Conservation (phyloP, 2,888 invertebrate genomes). For the Leistus spinibarbis region DNA sequence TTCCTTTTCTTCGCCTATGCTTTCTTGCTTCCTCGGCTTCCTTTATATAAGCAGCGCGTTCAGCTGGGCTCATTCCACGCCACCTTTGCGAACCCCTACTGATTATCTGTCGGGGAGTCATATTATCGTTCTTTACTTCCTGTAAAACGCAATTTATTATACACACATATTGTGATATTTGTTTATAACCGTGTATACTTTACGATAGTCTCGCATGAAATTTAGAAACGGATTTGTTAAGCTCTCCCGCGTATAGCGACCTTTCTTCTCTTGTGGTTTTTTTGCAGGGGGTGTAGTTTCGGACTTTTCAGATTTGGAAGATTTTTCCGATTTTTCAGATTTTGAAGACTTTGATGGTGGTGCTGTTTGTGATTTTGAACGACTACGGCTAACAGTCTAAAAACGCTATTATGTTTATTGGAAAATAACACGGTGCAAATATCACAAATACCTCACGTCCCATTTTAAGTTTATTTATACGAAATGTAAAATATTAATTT, state of each 20-base stretch:
- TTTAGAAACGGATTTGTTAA: not conserved
- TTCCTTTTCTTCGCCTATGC: not conserved
- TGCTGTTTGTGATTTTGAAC: not conserved
- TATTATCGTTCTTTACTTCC: not conserved
- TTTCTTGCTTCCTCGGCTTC: constrained; percentile 13
- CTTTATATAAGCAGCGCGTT: constrained; percentile 1
- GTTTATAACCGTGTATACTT: not conserved
- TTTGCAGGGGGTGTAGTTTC: not conserved
- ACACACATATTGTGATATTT: not conserved
- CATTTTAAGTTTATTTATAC: not conserved
- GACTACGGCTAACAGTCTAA: not conserved
- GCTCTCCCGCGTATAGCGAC: not conserved
- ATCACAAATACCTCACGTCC: not conserved
- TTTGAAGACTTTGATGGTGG: not conserved
- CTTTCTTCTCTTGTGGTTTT: not conserved
- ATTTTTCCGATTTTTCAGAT: not conserved
- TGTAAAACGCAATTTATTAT: not conserved
- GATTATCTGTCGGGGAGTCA: not conserved
- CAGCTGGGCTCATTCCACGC: constrained; percentile 11
- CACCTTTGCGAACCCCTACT: constrained; percentile 5
- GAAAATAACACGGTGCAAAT: not conserved
- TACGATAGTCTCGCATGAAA: not conserved
- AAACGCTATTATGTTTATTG: not conserved
- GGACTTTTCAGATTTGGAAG: not conserved
- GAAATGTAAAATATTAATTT: not conserved